Base-by-base conservation (phyloP, 2,888 invertebrate species). In the Eupithecia dodoneata region DNA sequence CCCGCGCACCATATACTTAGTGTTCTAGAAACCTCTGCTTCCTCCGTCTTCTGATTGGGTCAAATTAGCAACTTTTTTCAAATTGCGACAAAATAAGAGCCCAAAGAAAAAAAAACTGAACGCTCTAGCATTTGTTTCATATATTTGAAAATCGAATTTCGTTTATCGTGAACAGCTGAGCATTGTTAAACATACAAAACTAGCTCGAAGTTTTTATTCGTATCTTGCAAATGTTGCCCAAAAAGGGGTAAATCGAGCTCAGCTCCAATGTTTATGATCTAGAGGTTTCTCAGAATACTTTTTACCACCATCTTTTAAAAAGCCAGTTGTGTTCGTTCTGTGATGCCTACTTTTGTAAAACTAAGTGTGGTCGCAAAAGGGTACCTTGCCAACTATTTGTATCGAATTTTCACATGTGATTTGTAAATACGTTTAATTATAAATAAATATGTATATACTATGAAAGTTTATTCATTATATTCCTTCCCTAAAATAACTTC, bases 341-440 rank as follows among this genome's bases (percentile, higher is more conserved):
- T 49, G 49, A 73, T 75, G 73, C 73, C 63, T 74, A 74, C 67
- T 76, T 66, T 81, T 78, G 67, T 75, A 72, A 76, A 77, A 73
- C 72, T 73, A 78, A 78, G 77, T 78, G 77, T 82, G 75, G 72
- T 75, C 75, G 76, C 75, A 59, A 76, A 79, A 80, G 75, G 79
- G 76, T 77, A 76, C 73, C 75, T 72, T 80, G 74, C 73, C 76
- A 80, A 76, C 73, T 67, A 75, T 70, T 75, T 74, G 45, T 71
- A 80, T 73, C 74, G 69, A 79, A 78, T 73, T 78, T 76, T 76
- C 73, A 41, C 75, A 78, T 81, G 80, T 81, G 76, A 82, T 78
- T 81, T 81, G 80, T 81, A 81, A 79, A 81, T 81, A 81, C 71
- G 59, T 77, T 75, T 76, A 73, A 73, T 75, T 79, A 80, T 80